Base-by-base conservation (phyloP, 92 coral and sea anemone species). In the Desmophyllum pertusum region DNA sequence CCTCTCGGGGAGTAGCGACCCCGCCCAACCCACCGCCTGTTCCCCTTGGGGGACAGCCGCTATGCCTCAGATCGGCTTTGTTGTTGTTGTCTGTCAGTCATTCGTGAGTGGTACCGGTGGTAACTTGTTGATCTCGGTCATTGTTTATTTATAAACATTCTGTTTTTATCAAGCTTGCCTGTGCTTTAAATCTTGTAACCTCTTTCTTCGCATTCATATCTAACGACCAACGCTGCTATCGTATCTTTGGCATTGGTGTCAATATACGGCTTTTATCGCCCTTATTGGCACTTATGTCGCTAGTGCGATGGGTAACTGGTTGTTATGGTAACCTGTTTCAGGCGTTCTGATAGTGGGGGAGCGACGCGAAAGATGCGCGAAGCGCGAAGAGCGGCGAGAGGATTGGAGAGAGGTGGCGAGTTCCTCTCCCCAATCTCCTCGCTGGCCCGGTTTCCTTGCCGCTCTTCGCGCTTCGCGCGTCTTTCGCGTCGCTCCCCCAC, bases 1-100 rank as follows among this genome's bases (percentile, higher is more conserved):
- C 86, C 86, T 82, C 73, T 82, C 86, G 86, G 86, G 86, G 86
- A 55, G 86, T 82, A 43, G 86, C 86, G 86, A 71, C 86, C 86
- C 86, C 86, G 86, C 86, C 86, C 86, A 82, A 82, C 35, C 79
- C 86, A 71, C n/a, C 14, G 71, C 30, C 79, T 82, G 72, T 4
- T 48, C 42, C 77, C 68, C 35, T 33, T 55, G 4, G 80, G 86
- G 84, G 51, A 11, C 40, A 37, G 84, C 76, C 84, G 84, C 84
- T 67, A 9, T 66, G 66, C 50, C 75, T 80, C 84, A 66, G 84
- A 17, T 65, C 73, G 18, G 33, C 73, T 17, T 17, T 15, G 45
- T 67, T 66, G n/a, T 80, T 21, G 76, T n/a, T n/a, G n/a, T n/a
- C n/a, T n/a, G n/a, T 80, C 64, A 67, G 50, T 80, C 37, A 23